phyloP scores from a whole-genome alignment of 2,113 vertebrate genomes.

The Carassius carassius region DNA sequence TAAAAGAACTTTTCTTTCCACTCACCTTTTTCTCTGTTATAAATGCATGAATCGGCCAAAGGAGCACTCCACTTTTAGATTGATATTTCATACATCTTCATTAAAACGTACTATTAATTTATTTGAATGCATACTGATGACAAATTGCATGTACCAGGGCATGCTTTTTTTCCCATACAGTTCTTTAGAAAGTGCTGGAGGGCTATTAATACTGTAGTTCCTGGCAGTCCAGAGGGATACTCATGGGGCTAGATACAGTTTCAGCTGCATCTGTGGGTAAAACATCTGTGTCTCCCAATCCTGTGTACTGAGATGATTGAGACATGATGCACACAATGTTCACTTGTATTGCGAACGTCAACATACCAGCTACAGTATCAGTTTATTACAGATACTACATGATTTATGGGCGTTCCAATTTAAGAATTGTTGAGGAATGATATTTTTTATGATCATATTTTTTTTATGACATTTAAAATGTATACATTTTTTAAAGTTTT shows the following conservation, averaged over 20 bases:
- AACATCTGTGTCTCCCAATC: constrained; percentile 47
- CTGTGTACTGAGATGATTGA: background rate
- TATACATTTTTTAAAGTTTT: background rate
- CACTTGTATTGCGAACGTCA: background rate
- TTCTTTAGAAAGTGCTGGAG: constrained; percentile 8
- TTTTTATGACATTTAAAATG: too few species aligned
- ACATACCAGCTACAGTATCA: background rate
- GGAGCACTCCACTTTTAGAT: background rate
- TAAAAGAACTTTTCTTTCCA: background rate
- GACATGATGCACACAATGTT: constrained; percentile 25
- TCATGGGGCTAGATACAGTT: constrained; percentile 70
- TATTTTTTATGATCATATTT: constrained; percentile 3
- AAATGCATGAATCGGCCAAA: background rate
- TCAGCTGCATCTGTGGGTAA: constrained; percentile 68
- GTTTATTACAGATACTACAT: background rate
- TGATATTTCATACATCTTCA: background rate
- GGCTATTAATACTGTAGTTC: constrained; percentile 48
- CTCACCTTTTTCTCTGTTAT: too few species aligned
- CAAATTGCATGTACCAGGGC: background rate
- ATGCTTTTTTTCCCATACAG: constrained; percentile 2
- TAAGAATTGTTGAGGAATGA: background rate
- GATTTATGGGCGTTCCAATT: background rate
- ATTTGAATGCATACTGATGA: background rate
- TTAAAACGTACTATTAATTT: background rate
- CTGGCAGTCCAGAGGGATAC: constrained; percentile 57